These are phyloP conservation scores for Idaea dimidiata DNA, from an alignment of 2,888 invertebrate genomes.

Conservation along the genomic window DNA sequence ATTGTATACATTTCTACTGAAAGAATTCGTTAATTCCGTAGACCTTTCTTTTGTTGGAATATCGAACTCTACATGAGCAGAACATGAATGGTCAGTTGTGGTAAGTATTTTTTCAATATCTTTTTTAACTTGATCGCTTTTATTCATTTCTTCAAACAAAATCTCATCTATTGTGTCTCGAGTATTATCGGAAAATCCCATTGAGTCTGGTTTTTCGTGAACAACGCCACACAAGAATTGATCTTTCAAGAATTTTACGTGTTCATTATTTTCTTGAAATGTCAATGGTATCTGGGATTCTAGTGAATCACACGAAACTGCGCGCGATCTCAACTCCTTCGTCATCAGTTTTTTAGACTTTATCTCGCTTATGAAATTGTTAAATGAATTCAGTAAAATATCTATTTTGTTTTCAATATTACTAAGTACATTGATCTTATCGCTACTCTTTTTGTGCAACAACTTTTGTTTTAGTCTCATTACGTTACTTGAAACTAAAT, in stretches of 20 bases:
- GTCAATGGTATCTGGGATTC: neutral
- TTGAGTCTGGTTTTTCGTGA: conserved; percentile 27
- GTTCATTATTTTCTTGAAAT: neutral
- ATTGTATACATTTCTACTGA: conserved; percentile 30
- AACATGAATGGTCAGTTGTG: conserved; percentile 30
- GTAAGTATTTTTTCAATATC: conserved; percentile 45
- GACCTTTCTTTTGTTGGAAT: conserved; percentile 55
- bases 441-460: conserved; percentile 22
- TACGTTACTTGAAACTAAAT: conserved; percentile 30
- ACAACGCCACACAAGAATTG: conserved; percentile 28
- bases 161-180: conserved; percentile 33
- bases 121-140: conserved; percentile 45
- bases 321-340: neutral
- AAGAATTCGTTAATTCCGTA: conserved; percentile 53
- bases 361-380: conserved; percentile 47
- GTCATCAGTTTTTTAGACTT: conserved; percentile 28
- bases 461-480: conserved; percentile 33
- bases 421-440: conserved; percentile 33
- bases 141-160: conserved; percentile 45
- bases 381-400: conserved; percentile 47
- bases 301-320: neutral
- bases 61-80: conserved; percentile 46
- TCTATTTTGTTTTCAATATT: conserved; percentile 57
- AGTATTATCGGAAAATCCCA: conserved; percentile 19
- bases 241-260: conserved; percentile 12